Conservation (phyloP, 2,797 vertebrate species). For the Enteromius viviparus region DNA sequence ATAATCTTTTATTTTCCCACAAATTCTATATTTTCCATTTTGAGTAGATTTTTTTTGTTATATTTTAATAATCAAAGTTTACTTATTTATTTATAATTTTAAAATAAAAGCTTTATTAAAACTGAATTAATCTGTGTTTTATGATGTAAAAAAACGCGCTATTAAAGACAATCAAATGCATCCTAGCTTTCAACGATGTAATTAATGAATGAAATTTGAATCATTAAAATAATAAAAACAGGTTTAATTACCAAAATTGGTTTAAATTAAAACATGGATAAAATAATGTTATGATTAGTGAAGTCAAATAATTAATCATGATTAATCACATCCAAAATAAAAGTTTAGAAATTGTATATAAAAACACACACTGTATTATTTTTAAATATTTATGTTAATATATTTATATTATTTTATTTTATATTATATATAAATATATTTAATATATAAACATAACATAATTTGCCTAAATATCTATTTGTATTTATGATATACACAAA, state of each 20-base stretch:
- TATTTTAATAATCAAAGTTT: background rate
- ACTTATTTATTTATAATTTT: no score
- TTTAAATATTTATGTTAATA: no score
- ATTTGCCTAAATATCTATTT: no score
- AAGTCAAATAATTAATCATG: no score
- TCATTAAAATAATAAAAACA: background rate
- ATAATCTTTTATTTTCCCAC: background rate
- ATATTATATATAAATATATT: no score
- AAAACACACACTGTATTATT: no score
- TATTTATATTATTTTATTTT: no score
- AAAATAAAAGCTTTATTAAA: no score
- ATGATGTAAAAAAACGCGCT: background rate
- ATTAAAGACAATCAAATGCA: background rate
- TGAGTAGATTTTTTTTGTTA: background rate
- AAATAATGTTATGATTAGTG: background rate
- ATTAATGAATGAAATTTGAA: background rate
- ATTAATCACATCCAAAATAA: no score
- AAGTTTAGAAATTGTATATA: no score
- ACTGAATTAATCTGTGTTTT: background rate
- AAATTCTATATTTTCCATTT: background rate
- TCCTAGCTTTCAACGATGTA: background rate
- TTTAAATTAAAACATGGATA: background rate
- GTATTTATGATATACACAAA: no score
- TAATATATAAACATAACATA: no score
- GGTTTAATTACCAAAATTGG: background rate